Base-by-base conservation (phyloP, 2,888 invertebrate species). In the Hylaea fasciaria region DNA sequence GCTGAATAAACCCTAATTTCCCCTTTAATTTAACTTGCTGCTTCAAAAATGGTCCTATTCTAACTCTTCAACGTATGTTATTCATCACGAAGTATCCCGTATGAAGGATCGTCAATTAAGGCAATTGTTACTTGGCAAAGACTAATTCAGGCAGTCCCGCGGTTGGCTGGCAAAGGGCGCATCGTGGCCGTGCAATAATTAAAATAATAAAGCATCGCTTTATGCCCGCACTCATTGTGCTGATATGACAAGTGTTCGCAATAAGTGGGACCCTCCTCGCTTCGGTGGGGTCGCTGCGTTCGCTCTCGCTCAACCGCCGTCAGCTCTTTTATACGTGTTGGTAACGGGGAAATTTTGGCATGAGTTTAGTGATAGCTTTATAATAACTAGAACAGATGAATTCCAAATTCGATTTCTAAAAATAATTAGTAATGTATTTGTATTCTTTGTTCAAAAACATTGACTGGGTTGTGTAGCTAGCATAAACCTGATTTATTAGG, bases 221-320 rank as follows among this genome's bases (percentile, higher is more conserved):
- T 73, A 68, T 65, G 72, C 75, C 76, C 78, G 72, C 69, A 70
- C 74, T 80, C 85, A 85, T 89, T 89, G 88, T 88, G 84, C 79
- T 83, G 85, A 89, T 89, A 91, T 90, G 90, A 91, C 91, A 91
- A 91, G 91, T 92, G 90, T 85, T 85, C 84, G 87, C 86, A 90
- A 89, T 91, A 89, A 88, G 79, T 76, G 80, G 81, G 80, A 79
- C 85, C 88, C 86, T 82, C 28, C 28, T 22, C 22, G 22, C 22
- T 5, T 5, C 82, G 51, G 63, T 76, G 76, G 80, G 79, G 76
- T 74, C 65, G 71, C 66, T 54, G 52, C 29, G 32, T 13, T 32
- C 44, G 40, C 55, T 54, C 22, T 22, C 22, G 22, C 49, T 59
- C 45, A 44, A 48, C 53, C 41, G 43, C 22, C 22, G 51, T 59